Evolutionary conservation across 2,888 invertebrate species (phyloP), one percentile per base, ranked within the genome.

Genomic region (Byasa hedistus): DNA sequence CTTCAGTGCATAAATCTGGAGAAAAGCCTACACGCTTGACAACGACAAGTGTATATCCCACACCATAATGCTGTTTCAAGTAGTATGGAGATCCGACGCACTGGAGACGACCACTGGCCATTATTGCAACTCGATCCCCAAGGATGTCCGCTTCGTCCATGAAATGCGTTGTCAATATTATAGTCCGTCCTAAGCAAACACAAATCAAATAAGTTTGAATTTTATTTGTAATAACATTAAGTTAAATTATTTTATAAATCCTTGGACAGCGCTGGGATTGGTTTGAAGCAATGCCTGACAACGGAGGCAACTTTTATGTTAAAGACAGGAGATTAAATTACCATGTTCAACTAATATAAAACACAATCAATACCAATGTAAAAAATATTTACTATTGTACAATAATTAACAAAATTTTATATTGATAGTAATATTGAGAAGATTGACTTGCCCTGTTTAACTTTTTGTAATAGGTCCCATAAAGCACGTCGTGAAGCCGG

Each of bases 101-200:
- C 77, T 96, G 95, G 51, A 97, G 86, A 52, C 94, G 93, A 0
- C 97, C 97, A 59, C 94, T 94, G 2, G 96, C 94, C 96, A 98
- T 96, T 67, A 98, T 97, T 12, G 96, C 97, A 72, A 97, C 96
- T 55, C 97, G 92, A 85, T 97, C 97, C 0, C 97, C 97, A 2
- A 97, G 91, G 56, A 96, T 92, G 84, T 98, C 97, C 1, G 97
- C 97, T 85, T 98, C 97, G 77, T 97, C 97, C 97, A 97, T 97
- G 80, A 96, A 97, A 83, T 97, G 96, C 0, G 96, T 96, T 0
- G 97, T 96, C 68, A 98, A 86, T 56, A 98, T 92, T 78, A 98
- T 93, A 0, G 97, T 96, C 10, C 97, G 93, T 27, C 95, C 96
- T 88, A 70, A 39, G 15, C 3, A 39, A 39, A 39, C 39, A 39